A percentile compares a stretch with the other conserved stretches of the same genome.
These are phyloP conservation scores for Notarius lentiginosus DNA, from an alignment of 2,113 vertebrate genomes.

Conservation along the genomic window DNA sequence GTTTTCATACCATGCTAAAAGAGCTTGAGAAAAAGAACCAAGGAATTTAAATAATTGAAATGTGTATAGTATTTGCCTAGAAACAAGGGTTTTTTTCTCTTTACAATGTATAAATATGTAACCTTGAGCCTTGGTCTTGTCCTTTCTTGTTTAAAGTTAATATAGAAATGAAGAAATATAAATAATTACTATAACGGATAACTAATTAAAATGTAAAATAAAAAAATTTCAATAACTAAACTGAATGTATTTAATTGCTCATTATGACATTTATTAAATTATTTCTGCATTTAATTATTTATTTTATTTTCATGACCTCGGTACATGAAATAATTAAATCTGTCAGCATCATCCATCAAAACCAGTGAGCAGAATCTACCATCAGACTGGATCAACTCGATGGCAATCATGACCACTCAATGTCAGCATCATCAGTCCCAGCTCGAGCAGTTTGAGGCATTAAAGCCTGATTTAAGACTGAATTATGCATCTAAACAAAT, in stretches of 20 bases:
- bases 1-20: too few species aligned
- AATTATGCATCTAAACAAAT: neutral
- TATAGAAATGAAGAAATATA: neutral
- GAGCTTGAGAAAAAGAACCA: too few species aligned
- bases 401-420: neutral
- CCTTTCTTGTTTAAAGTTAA: neutral
- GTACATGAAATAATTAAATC: conserved; percentile 14
- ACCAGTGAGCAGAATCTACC: conserved; percentile 3
- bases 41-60: too few species aligned
- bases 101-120: neutral
- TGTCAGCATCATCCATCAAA: conserved; percentile 34
- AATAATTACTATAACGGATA: neutral
- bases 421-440: conserved; percentile 9
- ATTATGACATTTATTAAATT: conserved; percentile 12
- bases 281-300: conserved; percentile 12
- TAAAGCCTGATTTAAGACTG: neutral
- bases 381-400: neutral
- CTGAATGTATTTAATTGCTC: conserved; percentile 4
- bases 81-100: neutral
- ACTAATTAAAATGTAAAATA: neutral
- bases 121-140: neutral
- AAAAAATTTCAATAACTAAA: neutral
- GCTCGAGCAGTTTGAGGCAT: neutral
- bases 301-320: neutral
- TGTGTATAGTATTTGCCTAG: too few species aligned